Percentiles rank a stretch among this genome's conserved stretches.
phyloP scores from a whole-genome alignment of 2,797 vertebrate species.

The Rhodeus uyekii region DNA sequence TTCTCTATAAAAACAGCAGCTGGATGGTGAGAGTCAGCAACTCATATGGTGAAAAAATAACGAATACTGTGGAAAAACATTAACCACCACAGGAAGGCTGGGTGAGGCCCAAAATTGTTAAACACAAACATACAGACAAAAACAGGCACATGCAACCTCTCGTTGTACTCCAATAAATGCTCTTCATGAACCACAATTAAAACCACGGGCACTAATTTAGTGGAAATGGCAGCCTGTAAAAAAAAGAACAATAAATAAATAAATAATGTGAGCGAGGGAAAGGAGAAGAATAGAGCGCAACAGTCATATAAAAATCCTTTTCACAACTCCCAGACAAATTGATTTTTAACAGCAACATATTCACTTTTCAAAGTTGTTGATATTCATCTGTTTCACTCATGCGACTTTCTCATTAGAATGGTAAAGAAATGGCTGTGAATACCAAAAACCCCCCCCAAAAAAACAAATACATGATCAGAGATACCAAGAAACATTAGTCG shows the following conservation, averaged over 20 bases:
- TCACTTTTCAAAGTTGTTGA: background rate
- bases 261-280: constrained; percentile 16
- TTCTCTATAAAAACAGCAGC: constrained; percentile 79
- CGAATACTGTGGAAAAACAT: constrained; percentile 53
- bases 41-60: constrained; percentile 68
- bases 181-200: constrained; percentile 83
- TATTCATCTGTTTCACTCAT: background rate
- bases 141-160: constrained; percentile 67
- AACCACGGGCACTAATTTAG: constrained; percentile 84
- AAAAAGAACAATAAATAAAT: constrained; percentile 60
- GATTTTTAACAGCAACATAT: background rate
- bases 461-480: background rate
- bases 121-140: constrained; percentile 58
- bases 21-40: constrained; percentile 71
- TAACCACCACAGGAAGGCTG: constrained; percentile 71
- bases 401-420: background rate
- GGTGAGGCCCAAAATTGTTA: constrained; percentile 54
- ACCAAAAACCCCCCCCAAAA: too few species aligned
- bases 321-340: background rate
- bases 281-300: background rate
- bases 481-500: background rate
- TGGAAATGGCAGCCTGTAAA: constrained; percentile 81
- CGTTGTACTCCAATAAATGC: constrained; percentile 71
- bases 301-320: background rate
- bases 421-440: background rate